Percentiles rank a stretch among this genome's conserved stretches.
Conservation (phyloP, 1,140 invertebrate species). For the Oncopodura yosiiana region DNA sequence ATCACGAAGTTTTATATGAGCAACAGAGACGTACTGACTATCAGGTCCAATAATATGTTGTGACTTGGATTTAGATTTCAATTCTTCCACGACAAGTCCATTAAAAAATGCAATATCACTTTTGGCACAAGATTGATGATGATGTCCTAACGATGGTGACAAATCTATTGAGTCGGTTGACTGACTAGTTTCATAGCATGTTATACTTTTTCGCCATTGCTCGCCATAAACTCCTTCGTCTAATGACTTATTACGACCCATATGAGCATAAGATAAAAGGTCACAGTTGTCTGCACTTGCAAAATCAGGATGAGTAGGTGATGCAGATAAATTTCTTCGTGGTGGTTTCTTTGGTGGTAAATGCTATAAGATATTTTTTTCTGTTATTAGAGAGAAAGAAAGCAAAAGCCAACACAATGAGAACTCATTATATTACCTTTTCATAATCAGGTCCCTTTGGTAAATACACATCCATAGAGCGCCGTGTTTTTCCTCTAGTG, state of each 20-base stretch:
- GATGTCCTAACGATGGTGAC: constrained; percentile 15
- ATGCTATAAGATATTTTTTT: neutral
- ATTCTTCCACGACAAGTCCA: constrained; percentile 18
- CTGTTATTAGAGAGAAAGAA: neutral
- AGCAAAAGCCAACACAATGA: neutral
- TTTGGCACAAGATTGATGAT: constrained; percentile 29
- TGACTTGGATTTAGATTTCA: constrained; percentile 20
- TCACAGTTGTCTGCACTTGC: constrained; percentile 41
- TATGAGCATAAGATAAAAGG: constrained; percentile 17
- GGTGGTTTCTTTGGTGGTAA: constrained; percentile 78
- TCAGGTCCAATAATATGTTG: constrained; percentile 25
- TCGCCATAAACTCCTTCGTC: constrained; percentile 32
- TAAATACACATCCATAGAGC: constrained; percentile 32
- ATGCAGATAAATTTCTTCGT: constrained; percentile 68
- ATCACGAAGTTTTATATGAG: constrained; percentile 46
- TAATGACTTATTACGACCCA: constrained; percentile 32
- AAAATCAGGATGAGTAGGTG: constrained; percentile 58
- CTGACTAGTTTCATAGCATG: constrained; percentile 33
- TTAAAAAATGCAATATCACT: constrained; percentile 33
- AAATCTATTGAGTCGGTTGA: constrained; percentile 32
- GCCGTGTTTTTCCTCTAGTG: constrained; percentile 26
- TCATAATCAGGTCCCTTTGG: constrained; percentile 35
- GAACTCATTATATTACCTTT: constrained; percentile 28
- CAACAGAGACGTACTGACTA: constrained; percentile 45
- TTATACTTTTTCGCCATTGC: constrained; percentile 30